Evolutionary conservation across 2,113 vertebrate species (phyloP).

Genomic region (Okapia johnstoni): DNA sequence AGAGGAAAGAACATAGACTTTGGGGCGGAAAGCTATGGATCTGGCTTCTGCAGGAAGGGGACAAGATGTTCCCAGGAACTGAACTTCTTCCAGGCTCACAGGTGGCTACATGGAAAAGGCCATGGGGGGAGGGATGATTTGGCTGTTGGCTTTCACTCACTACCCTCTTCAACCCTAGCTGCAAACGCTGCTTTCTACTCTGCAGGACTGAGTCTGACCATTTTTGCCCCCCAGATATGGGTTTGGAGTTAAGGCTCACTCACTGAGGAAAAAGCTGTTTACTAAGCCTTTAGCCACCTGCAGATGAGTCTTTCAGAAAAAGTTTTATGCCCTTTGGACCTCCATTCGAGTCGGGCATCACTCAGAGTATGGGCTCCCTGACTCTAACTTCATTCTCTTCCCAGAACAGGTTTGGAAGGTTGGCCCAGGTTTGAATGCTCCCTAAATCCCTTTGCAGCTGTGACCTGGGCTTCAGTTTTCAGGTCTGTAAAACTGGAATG

Average conservation of each 20-base stretch:
- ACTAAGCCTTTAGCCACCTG: neutral
- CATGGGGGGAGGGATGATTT: neutral
- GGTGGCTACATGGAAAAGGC: neutral
- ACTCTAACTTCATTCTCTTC: neutral
- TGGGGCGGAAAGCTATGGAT: neutral
- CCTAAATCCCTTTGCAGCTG: neutral
- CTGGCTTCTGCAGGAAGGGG: neutral
- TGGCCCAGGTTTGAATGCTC: neutral
- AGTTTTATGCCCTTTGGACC: neutral
- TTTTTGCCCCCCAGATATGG: neutral
- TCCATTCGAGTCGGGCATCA: neutral
- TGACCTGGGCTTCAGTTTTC: neutral
- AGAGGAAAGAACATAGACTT: neutral
- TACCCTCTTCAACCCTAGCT: neutral
- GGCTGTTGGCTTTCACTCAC: neutral
- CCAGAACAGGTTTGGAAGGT: neutral
- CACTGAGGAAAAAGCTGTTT: neutral
- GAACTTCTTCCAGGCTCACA: neutral
- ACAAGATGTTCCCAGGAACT: neutral
- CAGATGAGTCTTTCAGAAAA: neutral
- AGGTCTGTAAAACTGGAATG: neutral
- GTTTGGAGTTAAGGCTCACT: neutral
- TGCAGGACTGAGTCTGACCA: neutral
- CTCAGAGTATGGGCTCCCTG: neutral
- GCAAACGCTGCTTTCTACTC: neutral